Percentiles rank a stretch among this genome's conserved stretches.
phyloP scores from a whole-genome alignment of 2,113 vertebrate genomes.

The Prunella himalayana region DNA sequence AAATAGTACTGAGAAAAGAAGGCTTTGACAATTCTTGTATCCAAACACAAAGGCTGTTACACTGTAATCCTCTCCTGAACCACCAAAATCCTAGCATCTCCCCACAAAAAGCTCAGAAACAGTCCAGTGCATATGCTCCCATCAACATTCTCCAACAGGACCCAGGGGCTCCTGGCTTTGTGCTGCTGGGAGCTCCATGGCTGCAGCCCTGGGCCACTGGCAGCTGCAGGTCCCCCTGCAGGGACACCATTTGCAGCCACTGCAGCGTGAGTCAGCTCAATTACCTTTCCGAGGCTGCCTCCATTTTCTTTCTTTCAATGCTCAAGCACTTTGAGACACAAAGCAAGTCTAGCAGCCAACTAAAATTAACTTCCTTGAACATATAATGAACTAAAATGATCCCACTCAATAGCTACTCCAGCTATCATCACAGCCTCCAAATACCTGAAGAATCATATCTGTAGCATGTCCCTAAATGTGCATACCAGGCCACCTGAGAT shows the following conservation, averaged over 20 bases:
- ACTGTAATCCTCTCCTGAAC: not conserved
- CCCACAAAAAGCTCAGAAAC: rapidly evolving
- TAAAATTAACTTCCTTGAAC: not conserved
- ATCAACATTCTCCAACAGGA: rapidly evolving
- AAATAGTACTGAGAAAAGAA: not conserved
- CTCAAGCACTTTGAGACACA: not conserved
- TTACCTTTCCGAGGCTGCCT: not conserved
- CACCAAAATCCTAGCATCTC: not conserved
- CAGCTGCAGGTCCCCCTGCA: not conserved
- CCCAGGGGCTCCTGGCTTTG: rapidly evolving
- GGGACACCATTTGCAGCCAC: not conserved
- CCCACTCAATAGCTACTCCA: not conserved
- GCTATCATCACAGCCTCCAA: not conserved
- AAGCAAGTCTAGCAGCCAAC: not conserved
- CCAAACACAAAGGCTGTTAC: not conserved
- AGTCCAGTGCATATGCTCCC: rapidly evolving
- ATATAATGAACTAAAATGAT: not conserved
- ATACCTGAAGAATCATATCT: not conserved
- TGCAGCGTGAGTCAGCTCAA: conserved; percentile 12
- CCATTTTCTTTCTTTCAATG: conserved; percentile 27
- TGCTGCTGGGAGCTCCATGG: rapidly evolving
- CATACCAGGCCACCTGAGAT: not conserved
- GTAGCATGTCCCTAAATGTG: not conserved
- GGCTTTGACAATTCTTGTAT: not conserved
- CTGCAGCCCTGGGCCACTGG: not conserved